Evolutionary conservation across 2,888 invertebrate species (phyloP).

Genomic region (Scaptomyza polygonia): DNA sequence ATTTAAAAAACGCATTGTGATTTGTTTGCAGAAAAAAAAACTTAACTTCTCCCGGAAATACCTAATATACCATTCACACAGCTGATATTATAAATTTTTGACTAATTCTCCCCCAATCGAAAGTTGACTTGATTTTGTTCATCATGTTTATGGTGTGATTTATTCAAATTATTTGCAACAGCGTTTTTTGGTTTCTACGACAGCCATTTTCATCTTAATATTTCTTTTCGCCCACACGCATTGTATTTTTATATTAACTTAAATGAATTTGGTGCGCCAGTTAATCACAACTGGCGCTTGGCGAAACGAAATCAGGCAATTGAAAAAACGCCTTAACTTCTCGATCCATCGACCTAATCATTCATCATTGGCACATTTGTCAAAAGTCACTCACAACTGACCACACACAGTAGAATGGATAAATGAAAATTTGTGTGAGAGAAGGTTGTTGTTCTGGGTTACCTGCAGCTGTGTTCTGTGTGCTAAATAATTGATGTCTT

Average conservation of each 20-base stretch:
- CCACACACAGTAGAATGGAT: conserved; percentile 58
- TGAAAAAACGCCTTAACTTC: conserved; percentile 13
- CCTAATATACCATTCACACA: neutral
- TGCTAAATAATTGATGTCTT: conserved; percentile 68
- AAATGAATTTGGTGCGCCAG: conserved; percentile 44
- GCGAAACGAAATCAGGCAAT: conserved; percentile 30
- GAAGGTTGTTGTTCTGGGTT: conserved; percentile 48
- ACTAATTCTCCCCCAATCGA: neutral
- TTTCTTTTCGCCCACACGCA: conserved; percentile 24
- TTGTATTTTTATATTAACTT: conserved; percentile 8
- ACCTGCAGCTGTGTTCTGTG: conserved; percentile 28
- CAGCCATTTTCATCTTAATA: neutral
- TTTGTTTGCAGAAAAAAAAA: too few species aligned
- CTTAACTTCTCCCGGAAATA: too few species aligned
- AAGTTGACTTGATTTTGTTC: neutral
- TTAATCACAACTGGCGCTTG: conserved; percentile 71
- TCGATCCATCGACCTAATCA: conserved; percentile 44
- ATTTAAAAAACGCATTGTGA: too few species aligned
- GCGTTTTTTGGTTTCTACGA: neutral
- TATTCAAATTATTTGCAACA: conserved; percentile 11
- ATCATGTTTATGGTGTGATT: neutral
- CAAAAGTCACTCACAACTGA: conserved; percentile 64
- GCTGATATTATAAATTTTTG: neutral
- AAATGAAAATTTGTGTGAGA: conserved; percentile 18
- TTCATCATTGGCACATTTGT: conserved; percentile 71